Conservation (phyloP, 2,113 vertebrate genomes). For the Edolisoma coerulescens region DNA sequence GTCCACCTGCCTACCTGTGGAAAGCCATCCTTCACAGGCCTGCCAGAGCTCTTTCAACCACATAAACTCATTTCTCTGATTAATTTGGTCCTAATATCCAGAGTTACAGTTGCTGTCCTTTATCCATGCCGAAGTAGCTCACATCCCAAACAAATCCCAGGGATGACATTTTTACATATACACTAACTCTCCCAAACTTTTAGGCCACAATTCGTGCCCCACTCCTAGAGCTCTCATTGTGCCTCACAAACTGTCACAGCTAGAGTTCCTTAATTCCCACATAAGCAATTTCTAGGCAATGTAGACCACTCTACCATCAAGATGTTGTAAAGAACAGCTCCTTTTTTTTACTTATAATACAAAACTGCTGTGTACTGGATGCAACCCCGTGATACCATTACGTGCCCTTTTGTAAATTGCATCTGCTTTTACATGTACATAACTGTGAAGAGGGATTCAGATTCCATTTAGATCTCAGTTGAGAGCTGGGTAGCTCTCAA, state of each 20-base stretch:
- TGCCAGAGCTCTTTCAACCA: neutral
- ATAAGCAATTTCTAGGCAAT: neutral
- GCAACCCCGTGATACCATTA: neutral
- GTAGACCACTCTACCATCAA: neutral
- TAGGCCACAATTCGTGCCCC: neutral
- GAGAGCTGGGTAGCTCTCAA: neutral
- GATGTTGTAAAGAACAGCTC: neutral
- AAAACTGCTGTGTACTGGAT: neutral
- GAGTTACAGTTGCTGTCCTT: neutral
- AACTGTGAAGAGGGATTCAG: neutral
- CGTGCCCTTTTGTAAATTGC: neutral
- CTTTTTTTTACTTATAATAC: neutral
- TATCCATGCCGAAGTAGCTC: neutral
- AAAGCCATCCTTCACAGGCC: neutral
- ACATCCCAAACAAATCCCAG: neutral
- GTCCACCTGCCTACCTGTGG: too few species aligned
- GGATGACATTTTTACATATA: accelerated
- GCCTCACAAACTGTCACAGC: neutral
- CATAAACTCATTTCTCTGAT: neutral
- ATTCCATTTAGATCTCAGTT: neutral
- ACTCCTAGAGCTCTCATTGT: neutral
- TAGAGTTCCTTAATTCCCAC: neutral
- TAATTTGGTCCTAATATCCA: neutral
- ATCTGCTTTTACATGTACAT: neutral
- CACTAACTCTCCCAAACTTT: neutral